Evolutionary conservation across 2,888 invertebrate genomes (phyloP).

Genomic region (Parnassius mnemosyne): DNA sequence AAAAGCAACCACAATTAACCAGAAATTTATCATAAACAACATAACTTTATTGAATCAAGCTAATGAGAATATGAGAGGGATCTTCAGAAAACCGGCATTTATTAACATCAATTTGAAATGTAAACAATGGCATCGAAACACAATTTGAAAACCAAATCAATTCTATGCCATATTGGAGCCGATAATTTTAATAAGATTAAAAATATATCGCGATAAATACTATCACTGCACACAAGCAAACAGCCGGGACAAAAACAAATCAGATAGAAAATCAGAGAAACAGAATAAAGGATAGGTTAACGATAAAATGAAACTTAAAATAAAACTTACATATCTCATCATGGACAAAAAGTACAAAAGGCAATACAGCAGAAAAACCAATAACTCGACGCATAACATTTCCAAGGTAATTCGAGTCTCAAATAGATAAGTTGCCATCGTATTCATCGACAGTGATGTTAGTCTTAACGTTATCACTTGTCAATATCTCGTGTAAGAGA

Average conservation of each 20-base stretch:
- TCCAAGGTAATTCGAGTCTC: slow-evolving; percentile 22
- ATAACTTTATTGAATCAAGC: too few relatives aligned
- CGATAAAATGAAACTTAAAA: not conserved
- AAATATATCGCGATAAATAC: not conserved
- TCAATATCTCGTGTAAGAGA: slow-evolving; percentile 7
- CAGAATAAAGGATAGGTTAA: too few relatives aligned
- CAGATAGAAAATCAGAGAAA: not conserved
- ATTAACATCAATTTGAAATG: too few relatives aligned
- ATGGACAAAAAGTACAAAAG: slow-evolving; percentile 18
- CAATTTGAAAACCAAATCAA: too few relatives aligned
- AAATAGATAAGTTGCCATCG: slow-evolving; percentile 8
- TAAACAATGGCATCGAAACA: too few relatives aligned
- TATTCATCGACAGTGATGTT: not conserved
- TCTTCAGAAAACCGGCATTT: too few relatives aligned
- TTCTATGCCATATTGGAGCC: too few relatives aligned
- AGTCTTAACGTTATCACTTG: slow-evolving; percentile 1
- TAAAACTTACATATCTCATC: slow-evolving; percentile 26
- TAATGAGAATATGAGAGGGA: too few relatives aligned
- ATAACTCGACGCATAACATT: slow-evolving; percentile 28
- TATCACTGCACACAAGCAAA: not conserved
- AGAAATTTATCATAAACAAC: too few relatives aligned
- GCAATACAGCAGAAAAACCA: slow-evolving; percentile 27
- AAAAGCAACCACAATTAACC: too few relatives aligned
- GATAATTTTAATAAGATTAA: not conserved
- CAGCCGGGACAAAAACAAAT: not conserved